These are phyloP conservation scores for Lysandra coridon DNA, from an alignment of 2,888 invertebrate species.

Conservation along the genomic window DNA sequence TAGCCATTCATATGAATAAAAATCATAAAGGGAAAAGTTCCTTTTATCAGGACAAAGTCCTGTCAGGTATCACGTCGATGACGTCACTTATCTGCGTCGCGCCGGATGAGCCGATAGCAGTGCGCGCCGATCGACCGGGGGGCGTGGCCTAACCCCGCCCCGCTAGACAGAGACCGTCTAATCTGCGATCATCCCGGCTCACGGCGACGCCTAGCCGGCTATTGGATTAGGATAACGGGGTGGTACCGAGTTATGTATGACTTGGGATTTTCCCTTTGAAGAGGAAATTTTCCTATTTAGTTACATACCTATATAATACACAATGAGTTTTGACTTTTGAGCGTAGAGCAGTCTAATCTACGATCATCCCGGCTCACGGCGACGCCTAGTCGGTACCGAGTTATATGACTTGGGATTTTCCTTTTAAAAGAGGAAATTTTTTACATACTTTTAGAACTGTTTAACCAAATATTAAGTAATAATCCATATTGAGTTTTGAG, in stretches of 20 bases:
- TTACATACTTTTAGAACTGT: too few species aligned
- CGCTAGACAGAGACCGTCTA: slow-evolving; percentile 68
- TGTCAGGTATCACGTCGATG: slow-evolving; percentile 38
- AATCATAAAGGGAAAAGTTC: too few species aligned
- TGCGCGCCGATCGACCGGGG: slow-evolving; percentile 73
- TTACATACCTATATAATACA: too few species aligned
- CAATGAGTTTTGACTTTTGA: not conserved
- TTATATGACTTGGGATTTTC: too few species aligned
- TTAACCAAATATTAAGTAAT: too few species aligned
- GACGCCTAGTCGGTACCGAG: slow-evolving; percentile 58
- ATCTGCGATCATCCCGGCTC: slow-evolving; percentile 58
- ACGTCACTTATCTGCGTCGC: slow-evolving; percentile 68
- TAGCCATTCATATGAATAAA: too few species aligned
- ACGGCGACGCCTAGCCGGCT: slow-evolving; percentile 68
- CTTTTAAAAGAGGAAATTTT: too few species aligned
- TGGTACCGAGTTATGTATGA: not conserved
- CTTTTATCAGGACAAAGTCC: not conserved
- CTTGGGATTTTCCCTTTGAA: not conserved
- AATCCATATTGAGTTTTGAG: not conserved
- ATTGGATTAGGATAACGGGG: slow-evolving; percentile 74
- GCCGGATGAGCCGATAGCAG: slow-evolving; percentile 77
- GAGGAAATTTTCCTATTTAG: not conserved
- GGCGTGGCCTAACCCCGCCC: slow-evolving; percentile 76
- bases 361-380: slow-evolving; percentile 55
- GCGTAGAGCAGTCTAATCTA: slow-evolving; percentile 60